Evolutionary conservation across 2,888 invertebrate genomes (phyloP), one percentile per base, ranked within the genome.

Genomic region (Lottia scabra): DNA sequence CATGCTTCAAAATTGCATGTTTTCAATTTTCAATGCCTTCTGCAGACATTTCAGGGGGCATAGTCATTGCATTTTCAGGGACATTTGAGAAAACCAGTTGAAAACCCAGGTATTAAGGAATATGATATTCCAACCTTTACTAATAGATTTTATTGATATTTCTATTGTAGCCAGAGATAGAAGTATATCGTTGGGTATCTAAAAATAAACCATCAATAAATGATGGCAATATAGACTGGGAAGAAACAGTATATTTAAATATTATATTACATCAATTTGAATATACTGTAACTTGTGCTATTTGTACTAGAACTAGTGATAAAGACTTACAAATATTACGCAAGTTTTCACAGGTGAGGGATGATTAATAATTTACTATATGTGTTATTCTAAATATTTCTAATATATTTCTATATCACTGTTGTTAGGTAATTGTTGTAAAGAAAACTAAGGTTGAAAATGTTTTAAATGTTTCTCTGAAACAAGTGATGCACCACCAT

Each of bases 201-300:
- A 94, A 96, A 88, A 97, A 98, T 90, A 92, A 98, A 87, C 99
- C 99, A 68, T 74, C 80, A 4, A 95, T 98, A 86, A 96, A 96
- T 75, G 98, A 99, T 91, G 95, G 95, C 63, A 96, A 96, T 88
- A 95, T 98, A 85, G 98, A 99, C 91, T 99, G 99, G 99, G 98
- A 99, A 91, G 99, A 99, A 92, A 99, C 98, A 73, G 97, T 99
- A 79, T 99, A 98, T 91, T 92, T 99, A 81, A 99, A 99, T 92
- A 93, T 99, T 56, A 92, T 99, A 85, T 95, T 99, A 89, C 99
- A 99, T 91, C 98, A 92, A 91, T 96, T 99, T 91, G 97, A 99
- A 90, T 99, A 99, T 91, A 97, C 96, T 75, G 92, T 99, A 75
- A 99, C 99, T 64, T 92, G 99, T 90, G 99, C 99, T 80, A 96